Evolutionary conservation across 2,113 vertebrate genomes (phyloP), one percentile per base, ranked within the genome.

Genomic region (Globicephala melas): DNA sequence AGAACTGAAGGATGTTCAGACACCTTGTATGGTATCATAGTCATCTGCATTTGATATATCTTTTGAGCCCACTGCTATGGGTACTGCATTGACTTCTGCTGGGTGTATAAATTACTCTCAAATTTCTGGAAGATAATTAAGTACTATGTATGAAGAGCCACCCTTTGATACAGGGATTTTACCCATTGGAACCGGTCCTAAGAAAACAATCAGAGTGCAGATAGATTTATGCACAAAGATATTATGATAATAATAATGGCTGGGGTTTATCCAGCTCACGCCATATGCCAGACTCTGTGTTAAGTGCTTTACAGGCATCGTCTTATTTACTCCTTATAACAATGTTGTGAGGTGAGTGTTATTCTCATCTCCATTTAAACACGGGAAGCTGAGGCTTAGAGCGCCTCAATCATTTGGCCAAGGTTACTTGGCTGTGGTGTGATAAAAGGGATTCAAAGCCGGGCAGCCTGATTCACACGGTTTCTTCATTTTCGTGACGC

Each of bases 211-310:
- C 89, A 36, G 97, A 95, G 96, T 96, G 87, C 60, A 87, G 94
- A 88, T 90, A 96, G 97, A 96, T 97, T 96, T 96, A 96, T 81
- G 74, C 58, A 60, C 74, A 41, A 83, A 65, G 95, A 97, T 95
- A 97, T 95, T 93, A 97, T 92, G 90, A 91, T 97, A 97, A 95
- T 97, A 97, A 96, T 95, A 97, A 97, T 97, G 94, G 80, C 70
- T 97, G 97, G 97, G 97, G 97, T 96, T 98, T 97, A 96, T 84
- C 2, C 20, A 77, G 95, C 96, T 96, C 97, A 87, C 5, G 33
- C 97, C 98, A 97, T 98, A 97, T 97, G 97, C 70, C 87, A 97
- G 87, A 76, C 44, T 79, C 79, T 68, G 74, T 96, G 92, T 96
- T 96, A 96, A 97, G 92, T 93, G 94, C 79, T 92, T 95, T 82